phyloP scores from a whole-genome alignment of 2,888 invertebrate species.

The Loripinus fragilis region DNA sequence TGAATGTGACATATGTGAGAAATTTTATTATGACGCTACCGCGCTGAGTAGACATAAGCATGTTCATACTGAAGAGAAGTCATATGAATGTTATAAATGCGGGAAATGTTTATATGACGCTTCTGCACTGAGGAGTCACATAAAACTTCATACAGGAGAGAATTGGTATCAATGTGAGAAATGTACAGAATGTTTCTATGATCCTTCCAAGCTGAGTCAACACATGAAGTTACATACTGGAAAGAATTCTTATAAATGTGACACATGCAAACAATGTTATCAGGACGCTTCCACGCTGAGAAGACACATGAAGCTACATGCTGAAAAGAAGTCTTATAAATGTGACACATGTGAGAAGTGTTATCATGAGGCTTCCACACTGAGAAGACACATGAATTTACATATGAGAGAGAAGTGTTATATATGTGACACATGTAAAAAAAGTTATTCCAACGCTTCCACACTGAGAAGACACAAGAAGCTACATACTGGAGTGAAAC shows the following conservation, averaged over 20 bases:
- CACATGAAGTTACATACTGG: not conserved
- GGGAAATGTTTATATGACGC: not conserved
- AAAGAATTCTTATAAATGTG: not conserved
- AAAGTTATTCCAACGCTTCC: not conserved
- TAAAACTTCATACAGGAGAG: not conserved
- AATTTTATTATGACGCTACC: no score
- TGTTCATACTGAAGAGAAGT: no score
- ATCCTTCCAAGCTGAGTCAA: not conserved
- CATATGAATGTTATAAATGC: not conserved
- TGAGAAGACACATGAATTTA: no score
- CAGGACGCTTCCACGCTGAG: no score
- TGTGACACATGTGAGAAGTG: no score
- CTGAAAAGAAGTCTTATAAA: no score
- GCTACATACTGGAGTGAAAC: no score
- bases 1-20: no score
- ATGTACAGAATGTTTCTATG: not conserved
- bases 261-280: not conserved
- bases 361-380: no score
- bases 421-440: not conserved
- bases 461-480: not conserved
- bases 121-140: not conserved
- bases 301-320: not conserved
- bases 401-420: not conserved
- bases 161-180: not conserved
- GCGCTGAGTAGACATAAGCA: no score